These are phyloP conservation scores for Rhinichthys klamathensis DNA, from an alignment of 2,113 vertebrate species.

Conservation along the genomic window DNA sequence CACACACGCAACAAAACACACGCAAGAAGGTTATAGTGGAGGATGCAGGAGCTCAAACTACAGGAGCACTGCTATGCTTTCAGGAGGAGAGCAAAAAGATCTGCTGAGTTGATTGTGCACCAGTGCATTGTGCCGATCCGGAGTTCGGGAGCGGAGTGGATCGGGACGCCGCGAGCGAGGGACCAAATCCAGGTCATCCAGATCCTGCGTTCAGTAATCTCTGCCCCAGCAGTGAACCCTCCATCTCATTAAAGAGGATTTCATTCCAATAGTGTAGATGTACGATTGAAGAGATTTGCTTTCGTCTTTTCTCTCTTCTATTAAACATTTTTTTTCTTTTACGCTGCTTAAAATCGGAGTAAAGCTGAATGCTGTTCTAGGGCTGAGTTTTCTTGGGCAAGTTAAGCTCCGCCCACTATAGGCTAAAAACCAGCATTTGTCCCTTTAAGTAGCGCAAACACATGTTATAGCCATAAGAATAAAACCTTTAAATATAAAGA, in stretches of 20 bases:
- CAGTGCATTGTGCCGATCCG: neutral
- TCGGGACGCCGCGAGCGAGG: conserved; percentile 48
- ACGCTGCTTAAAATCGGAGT: conserved; percentile 55
- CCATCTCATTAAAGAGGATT: conserved; percentile 83
- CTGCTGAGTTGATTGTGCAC: neutral
- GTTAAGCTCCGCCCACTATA: conserved; percentile 50
- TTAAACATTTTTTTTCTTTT: conserved; percentile 60
- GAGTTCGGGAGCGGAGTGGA: conserved; percentile 26
- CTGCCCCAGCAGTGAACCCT: conserved; percentile 76
- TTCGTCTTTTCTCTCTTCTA: conserved; percentile 60
- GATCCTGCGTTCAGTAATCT: conserved; percentile 73
- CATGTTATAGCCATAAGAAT: neutral
- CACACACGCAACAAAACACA: neutral
- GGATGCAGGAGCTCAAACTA: neutral
- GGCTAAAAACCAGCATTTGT: neutral
- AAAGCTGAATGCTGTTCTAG: neutral
- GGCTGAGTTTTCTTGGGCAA: conserved; percentile 40
- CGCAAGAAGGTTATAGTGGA: neutral
- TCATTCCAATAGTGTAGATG: conserved; percentile 79
- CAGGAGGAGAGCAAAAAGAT: neutral
- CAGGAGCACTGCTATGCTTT: neutral
- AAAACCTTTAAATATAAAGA: neutral
- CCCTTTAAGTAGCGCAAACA: neutral
- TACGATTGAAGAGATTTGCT: conserved; percentile 70
- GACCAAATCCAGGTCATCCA: conserved; percentile 75